Evolutionary conservation across 2,113 vertebrate genomes (phyloP), one percentile per base, ranked within the genome.

Genomic region (Peromyscus maniculatus): DNA sequence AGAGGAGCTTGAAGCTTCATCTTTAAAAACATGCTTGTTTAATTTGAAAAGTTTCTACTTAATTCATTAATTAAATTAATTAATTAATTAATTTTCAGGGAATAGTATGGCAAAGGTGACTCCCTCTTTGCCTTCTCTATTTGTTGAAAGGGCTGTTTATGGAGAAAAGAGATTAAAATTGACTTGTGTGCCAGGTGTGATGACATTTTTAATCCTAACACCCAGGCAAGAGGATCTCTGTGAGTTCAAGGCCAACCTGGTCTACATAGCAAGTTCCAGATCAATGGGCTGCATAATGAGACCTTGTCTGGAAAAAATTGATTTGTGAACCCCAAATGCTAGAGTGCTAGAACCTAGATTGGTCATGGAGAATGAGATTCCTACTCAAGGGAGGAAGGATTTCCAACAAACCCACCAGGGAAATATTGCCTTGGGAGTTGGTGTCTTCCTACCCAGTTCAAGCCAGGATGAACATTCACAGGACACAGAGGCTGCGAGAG

Each of bases 21-120:
- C 78, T 91, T 95, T 91, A 7, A 94, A 92, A 97, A 57, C 2
- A 62, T 26, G 3, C 12, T 55, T 22, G 4, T 62, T 86, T 93
- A 77, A 77, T 43, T 13, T 43, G 75, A 43, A 92, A 80, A 43
- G 19, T 2, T 52, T 74, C 74, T 87, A 62, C 13, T 43, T 64
- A 36, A 36, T 57, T 36, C 16, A 26, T 59, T n/a, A n/a, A n/a
- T n/a, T n/a, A n/a, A n/a, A n/a, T n/a, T 22, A n/a, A 11, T 82
- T n/a, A n/a, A 43, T 43, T 84, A 24, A 7, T 59, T 62, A 39
- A 10, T 64, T 84, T n/a, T 4, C 7, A 28, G 24, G 82, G 26
- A 64, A 15, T 64, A 57, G n/a, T 1, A 24, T 64, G n/a, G 59
- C 15, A 28, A 43, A 31, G 10, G 21, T 71, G 39, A 71, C 7